Conservation (phyloP, 2,888 invertebrate genomes). For the Folsomia candida region DNA sequence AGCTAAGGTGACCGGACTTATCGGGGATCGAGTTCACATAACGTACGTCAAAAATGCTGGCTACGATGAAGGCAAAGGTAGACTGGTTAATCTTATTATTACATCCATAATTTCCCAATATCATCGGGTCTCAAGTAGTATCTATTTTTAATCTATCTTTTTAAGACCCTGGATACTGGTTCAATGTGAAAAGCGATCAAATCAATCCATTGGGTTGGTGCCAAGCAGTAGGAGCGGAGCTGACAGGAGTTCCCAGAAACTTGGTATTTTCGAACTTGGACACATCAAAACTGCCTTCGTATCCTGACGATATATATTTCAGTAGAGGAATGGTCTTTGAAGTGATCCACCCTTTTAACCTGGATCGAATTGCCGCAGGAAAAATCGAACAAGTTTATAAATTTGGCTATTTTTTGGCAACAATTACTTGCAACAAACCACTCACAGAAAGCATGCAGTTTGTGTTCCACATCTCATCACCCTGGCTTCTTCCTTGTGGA, state of each 20-base stretch:
- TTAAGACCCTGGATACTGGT: constrained; percentile 33
- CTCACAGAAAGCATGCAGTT: neutral
- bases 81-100: no score
- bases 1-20: constrained; percentile 14
- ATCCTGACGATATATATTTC: constrained; percentile 14
- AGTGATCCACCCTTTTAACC: constrained; percentile 28
- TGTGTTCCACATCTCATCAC: constrained; percentile 34
- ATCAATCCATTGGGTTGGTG: constrained; percentile 40
- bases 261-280: neutral
- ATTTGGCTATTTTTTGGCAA: constrained; percentile 29
- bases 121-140: neutral
- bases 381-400: constrained; percentile 17
- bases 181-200: constrained; percentile 26
- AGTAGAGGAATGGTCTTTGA: constrained; percentile 30
- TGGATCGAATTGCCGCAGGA: constrained; percentile 21
- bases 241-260: constrained; percentile 14
- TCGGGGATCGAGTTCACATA: constrained; percentile 35
- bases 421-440: constrained; percentile 1
- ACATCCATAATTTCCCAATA: neutral
- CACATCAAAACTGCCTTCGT: neutral
- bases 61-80: constrained; percentile 22
- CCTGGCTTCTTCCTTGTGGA: constrained; percentile 35
- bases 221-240: constrained; percentile 24
- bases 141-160: neutral
- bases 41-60: constrained; percentile 17